Evolutionary conservation across 1,140 invertebrate species (phyloP), one percentile per base, ranked within the genome.

Genomic region (Drosophila yakuba): DNA sequence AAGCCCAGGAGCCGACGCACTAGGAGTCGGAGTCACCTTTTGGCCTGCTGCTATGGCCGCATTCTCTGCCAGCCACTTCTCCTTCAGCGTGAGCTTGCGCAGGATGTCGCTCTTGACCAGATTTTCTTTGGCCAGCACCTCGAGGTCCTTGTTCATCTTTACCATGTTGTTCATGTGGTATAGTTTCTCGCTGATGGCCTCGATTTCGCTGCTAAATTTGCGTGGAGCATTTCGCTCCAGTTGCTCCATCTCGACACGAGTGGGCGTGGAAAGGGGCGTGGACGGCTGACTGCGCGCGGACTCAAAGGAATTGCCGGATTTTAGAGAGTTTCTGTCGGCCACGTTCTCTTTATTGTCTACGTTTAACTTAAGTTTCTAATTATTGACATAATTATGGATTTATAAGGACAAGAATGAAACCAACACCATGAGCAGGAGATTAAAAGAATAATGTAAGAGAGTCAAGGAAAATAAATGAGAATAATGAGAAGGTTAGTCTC

Each of bases 91-190:
- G 1, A 92, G 55, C 63, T 92, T 92, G 20, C 83, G 83, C n/a
- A 92, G 66, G 11, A 92, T 92, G 39, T 92, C 92, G 61, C 90
- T 91, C 50, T 91, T 92, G 3, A 92, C 91, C 8, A 92, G 56
- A 72, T 92, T 92, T 58, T 92, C 92, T 56, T 92, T 92, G 52
- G 91, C 88, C 54, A 92, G 54, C 15, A 82, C 76, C 39, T 92
- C 91, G 4, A 92, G 41, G 60, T 92, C 91, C 12, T 92, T 92
- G 60, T 86, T 91, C 85, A 92, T 91, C 67, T 92, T 92, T 0
- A 92, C 73, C 71, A 92, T 90, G 44, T 89, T 92, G 59, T 90
- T 92, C 8, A 92, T 45, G 39, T 88, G 80, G 55, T 92, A 91
- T 1, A 92, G 48, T 20, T 92, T 92, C 51, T 92, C 91, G 56